Evolutionary conservation across 2,113 vertebrate species (phyloP).

Genomic region (Coregonus clupeaformis): DNA sequence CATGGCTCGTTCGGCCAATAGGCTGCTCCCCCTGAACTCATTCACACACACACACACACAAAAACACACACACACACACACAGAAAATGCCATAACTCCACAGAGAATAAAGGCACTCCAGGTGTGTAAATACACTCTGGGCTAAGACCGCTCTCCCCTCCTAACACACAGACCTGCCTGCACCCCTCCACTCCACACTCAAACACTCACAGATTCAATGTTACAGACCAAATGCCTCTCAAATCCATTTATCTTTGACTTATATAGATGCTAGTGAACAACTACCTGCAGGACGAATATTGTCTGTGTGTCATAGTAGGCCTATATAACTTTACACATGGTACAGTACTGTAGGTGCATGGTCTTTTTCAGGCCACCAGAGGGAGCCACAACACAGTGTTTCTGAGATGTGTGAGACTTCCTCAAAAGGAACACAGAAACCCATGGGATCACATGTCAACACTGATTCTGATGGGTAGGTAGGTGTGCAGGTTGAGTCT

Average conservation of each 20-base stretch:
- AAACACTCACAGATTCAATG: background rate
- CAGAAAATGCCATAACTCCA: background rate
- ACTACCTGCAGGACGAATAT: background rate
- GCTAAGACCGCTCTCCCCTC: background rate
- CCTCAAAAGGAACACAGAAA: background rate
- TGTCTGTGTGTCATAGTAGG: background rate
- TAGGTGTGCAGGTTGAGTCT: background rate
- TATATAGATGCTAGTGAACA: background rate
- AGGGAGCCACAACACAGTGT: slow-evolving; percentile 33
- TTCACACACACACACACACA: background rate
- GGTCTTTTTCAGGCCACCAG: slow-evolving; percentile 39
- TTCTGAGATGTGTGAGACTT: background rate
- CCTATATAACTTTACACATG: background rate
- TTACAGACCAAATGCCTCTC: background rate
- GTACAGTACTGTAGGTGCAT: slow-evolving; percentile 1
- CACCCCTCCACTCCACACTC: background rate
- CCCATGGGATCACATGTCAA: no score
- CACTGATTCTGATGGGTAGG: no score
- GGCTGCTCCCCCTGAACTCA: background rate
- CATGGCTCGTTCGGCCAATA: no score
- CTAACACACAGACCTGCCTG: background rate
- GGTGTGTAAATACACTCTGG: background rate
- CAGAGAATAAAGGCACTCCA: background rate
- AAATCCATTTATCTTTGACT: background rate
- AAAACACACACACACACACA: background rate